These are phyloP conservation scores for Botia kubotai DNA, from an alignment of 2,797 vertebrate genomes.

Conservation along the genomic window DNA sequence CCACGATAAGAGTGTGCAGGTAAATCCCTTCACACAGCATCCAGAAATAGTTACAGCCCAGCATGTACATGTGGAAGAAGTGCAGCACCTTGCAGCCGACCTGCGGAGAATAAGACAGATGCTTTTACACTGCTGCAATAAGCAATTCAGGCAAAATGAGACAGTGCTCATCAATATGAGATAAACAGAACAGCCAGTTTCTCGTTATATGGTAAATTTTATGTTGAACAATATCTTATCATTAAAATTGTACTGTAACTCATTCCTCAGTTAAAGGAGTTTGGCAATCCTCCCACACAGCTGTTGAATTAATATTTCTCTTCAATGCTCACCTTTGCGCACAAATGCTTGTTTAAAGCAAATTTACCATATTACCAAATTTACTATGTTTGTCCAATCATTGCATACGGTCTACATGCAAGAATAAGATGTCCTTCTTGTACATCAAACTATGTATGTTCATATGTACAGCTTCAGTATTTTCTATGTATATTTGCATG, in stretches of 20 bases:
- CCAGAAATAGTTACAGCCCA: constrained; percentile 99
- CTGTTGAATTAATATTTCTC: too few relatives aligned
- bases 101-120: constrained; percentile 70
- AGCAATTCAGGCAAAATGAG: not conserved
- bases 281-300: too few relatives aligned
- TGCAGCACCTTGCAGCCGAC: constrained; percentile 93
- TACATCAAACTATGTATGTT: too few relatives aligned
- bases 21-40: constrained; percentile 99
- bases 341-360: too few relatives aligned
- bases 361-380: too few relatives aligned
- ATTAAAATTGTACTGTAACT: not conserved
- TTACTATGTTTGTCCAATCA: too few relatives aligned
- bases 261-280: too few relatives aligned
- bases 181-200: not conserved
- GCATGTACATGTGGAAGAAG: constrained; percentile 95
- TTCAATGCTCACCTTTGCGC: too few relatives aligned
- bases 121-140: constrained; percentile 1
- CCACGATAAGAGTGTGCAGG: constrained; percentile 94
- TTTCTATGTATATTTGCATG: too few relatives aligned
- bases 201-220: not conserved
- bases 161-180: not conserved
- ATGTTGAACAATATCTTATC: not conserved
- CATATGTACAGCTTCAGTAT: too few relatives aligned
- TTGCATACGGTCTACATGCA: too few relatives aligned
- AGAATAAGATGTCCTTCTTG: too few relatives aligned